These are phyloP conservation scores for Ephydatia muelleri DNA, from an alignment of 37 sponge, comb jelly and placozoan genomes.

Conservation along the genomic window DNA sequence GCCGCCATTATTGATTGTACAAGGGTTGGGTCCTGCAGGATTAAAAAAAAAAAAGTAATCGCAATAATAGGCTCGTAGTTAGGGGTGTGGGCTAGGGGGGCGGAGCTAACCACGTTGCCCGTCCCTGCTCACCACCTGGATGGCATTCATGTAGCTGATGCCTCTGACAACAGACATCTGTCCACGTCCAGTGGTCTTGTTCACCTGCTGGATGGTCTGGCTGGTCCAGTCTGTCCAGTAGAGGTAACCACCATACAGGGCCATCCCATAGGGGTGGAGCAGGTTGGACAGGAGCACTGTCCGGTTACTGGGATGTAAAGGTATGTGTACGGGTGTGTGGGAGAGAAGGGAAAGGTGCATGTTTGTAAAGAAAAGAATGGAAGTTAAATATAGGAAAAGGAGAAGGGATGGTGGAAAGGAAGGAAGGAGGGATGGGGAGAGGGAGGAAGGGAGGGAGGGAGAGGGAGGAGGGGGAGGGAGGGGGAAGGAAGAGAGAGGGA, in stretches of 20 bases:
- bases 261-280: slow-evolving; percentile 16
- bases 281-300: neutral
- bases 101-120: neutral
- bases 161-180: too few relatives aligned
- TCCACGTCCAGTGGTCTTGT: slow-evolving; percentile 25
- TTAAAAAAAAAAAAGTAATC: neutral
- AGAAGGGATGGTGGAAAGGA: too few relatives aligned
- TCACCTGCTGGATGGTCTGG: neutral
- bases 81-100: neutral
- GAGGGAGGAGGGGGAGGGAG: slow-evolving; percentile 3
- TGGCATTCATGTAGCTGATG: too few relatives aligned
- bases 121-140: neutral
- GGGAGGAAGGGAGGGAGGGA: slow-evolving; percentile 13
- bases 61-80: too few relatives aligned
- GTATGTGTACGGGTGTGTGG: too few relatives aligned
- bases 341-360: too few relatives aligned
- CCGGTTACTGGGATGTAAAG: slow-evolving; percentile 16
- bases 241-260: too few relatives aligned
- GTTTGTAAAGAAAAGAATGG: too few relatives aligned
- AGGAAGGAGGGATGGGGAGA: slow-evolving; percentile 3
- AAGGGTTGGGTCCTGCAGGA: slow-evolving; percentile 49
- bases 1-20: slow-evolving; percentile 57
- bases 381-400: too few relatives aligned
- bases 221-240: too few relatives aligned
- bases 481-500: slow-evolving; percentile 2